Evolutionary conservation across 1,140 invertebrate genomes (phyloP).

Genomic region (Eubasilissa regina): DNA sequence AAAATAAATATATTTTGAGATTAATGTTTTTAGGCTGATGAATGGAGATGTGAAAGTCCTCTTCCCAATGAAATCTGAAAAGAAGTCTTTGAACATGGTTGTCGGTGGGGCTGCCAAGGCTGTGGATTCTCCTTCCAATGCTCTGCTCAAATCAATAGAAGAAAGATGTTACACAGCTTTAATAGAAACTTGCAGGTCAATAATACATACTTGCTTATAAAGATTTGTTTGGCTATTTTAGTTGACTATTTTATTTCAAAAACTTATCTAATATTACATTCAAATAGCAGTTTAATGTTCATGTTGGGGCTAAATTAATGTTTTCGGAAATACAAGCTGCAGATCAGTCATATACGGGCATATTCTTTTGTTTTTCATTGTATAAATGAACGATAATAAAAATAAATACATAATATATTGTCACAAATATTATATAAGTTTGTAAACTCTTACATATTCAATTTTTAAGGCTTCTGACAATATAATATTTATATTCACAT

Average conservation of each 20-base stretch:
- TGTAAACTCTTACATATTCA: too few relatives aligned
- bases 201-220: too few relatives aligned
- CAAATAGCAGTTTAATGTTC: neutral
- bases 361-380: too few relatives aligned
- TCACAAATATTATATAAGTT: too few relatives aligned
- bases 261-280: neutral
- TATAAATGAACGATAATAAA: too few relatives aligned
- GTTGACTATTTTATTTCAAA: conserved; percentile 56
- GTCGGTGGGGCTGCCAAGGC: conserved; percentile 56
- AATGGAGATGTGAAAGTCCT: conserved; percentile 63
- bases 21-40: conserved; percentile 63
- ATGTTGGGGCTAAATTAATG: neutral
- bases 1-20: too few relatives aligned
- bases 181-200: conserved; percentile 72
- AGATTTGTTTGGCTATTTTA: too few relatives aligned
- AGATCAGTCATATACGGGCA: too few relatives aligned
- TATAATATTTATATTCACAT: too few relatives aligned
- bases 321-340: too few relatives aligned
- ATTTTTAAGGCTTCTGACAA: too few relatives aligned
- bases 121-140: conserved; percentile 57
- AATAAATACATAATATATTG: too few relatives aligned
- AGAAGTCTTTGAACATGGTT: conserved; percentile 60
- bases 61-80: conserved; percentile 67
- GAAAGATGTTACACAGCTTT: conserved; percentile 76
- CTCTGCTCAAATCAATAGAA: conserved; percentile 65